Base-by-base conservation (phyloP, 2,113 vertebrate species). In the Alectura lathami region DNA sequence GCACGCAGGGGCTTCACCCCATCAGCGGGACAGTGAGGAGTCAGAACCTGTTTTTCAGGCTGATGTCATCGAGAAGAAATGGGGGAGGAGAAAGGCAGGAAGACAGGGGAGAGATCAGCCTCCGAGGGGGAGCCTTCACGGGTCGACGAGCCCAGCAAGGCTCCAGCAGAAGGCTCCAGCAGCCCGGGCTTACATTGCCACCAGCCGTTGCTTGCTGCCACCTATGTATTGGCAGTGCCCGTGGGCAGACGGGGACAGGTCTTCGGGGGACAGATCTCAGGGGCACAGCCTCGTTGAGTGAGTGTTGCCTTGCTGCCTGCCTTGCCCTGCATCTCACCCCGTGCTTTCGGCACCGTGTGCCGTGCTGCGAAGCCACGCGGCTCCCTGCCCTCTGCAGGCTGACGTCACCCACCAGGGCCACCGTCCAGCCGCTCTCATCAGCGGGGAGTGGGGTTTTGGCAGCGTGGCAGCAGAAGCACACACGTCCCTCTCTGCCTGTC, bases 1-100 rank as follows among this genome's bases (percentile, higher is more conserved):
- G n/a, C n/a, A n/a, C 6, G n/a, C 26, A 21, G 53, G 73, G 48
- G 13, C 73, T 91, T 69, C 70, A 5, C 47, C 7, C 43, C 76
- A 84, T 80, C 5, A 2, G 34, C 3, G 11, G 87, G 77, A 96
- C 78, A 78, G 24, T 51, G 57, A 68, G 91, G 8, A 1, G 72
- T 76, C 83, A 79, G 88, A 97, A 96, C 96, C 91, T 96, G 94
- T 95, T 97, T 97, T 94, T 92, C 94, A 97, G 94, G 94, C 94
- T 89, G 79, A 95, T 95, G 96, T 94, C 92, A 96, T 94, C 63
- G 57, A 87, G 62, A 92, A 97, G 96, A 93, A 90, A 91, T 89
- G 91, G 93, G 89, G 95, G 94, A 94, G 94, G 93, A 96, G 95
- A 86, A 86, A 95, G 59, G 86, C 93, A 89, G 91, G 84, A 91